These are phyloP conservation scores for Danio tinwini DNA, from an alignment of 2,797 vertebrate genomes.

Conservation along the genomic window DNA sequence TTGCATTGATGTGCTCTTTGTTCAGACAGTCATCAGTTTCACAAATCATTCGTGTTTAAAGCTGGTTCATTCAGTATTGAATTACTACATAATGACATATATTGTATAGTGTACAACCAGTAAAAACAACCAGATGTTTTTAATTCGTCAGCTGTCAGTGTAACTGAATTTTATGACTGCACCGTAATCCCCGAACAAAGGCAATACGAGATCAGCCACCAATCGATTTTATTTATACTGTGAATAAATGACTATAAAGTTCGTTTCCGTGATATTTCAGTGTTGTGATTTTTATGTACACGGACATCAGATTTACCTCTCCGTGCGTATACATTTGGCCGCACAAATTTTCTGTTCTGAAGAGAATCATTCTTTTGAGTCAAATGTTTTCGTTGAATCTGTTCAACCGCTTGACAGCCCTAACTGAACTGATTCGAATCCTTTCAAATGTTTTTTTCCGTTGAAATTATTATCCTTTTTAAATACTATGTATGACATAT, in stretches of 20 bases:
- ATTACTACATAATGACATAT: too few species aligned
- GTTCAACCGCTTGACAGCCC: neutral
- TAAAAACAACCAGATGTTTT: too few species aligned
- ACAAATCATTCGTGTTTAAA: neutral
- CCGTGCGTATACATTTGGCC: neutral
- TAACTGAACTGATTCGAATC: neutral
- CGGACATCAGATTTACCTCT: constrained; percentile 5
- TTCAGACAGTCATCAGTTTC: neutral
- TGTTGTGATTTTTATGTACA: neutral
- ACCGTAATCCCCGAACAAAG: neutral
- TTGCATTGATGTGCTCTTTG: constrained; percentile 15
- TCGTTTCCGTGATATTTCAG: neutral
- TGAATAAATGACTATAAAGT: neutral
- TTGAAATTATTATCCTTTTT: too few species aligned
- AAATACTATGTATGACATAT: too few species aligned
- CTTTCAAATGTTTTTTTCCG: too few species aligned
- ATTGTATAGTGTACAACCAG: neutral
- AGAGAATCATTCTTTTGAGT: neutral
- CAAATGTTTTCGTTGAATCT: neutral
- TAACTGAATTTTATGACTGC: neutral
- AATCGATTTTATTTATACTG: neutral
- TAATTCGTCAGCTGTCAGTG: neutral
- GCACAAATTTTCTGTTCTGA: neutral
- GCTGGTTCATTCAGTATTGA: too few species aligned
- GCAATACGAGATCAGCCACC: neutral